These are phyloP conservation scores for Drosophila repleta DNA, from an alignment of 1,140 invertebrate genomes.

Conservation along the genomic window DNA sequence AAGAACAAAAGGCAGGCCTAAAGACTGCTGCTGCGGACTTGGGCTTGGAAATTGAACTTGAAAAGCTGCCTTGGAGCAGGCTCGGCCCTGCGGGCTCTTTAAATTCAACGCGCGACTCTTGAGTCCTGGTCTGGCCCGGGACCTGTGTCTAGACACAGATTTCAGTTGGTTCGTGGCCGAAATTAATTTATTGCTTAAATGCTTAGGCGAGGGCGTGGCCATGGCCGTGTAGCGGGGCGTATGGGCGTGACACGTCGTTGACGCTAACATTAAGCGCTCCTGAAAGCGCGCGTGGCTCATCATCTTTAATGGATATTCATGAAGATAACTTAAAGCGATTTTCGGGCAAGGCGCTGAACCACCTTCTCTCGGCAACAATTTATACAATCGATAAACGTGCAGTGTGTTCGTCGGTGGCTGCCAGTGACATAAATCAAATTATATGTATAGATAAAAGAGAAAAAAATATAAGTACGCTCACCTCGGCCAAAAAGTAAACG, in stretches of 20 bases:
- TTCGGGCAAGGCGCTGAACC: not conserved
- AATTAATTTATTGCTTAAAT: conserved; percentile 78
- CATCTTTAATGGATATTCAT: conserved; percentile 59
- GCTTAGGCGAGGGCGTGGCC: conserved; percentile 4
- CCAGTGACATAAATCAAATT: conserved; percentile 70
- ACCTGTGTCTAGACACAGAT: conserved; percentile 73
- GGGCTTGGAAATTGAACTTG: not conserved
- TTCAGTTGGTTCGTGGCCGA: conserved; percentile 52
- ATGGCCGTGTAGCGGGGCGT: not conserved
- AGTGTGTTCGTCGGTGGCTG: conserved; percentile 30
- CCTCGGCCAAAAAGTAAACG: conserved; percentile 22
- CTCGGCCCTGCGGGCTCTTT: conserved; percentile 43
- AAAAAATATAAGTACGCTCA: conserved; percentile 40
- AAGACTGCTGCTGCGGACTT: conserved; percentile 6
- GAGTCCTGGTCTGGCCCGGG: conserved; percentile 18
- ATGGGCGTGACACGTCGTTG: conserved; percentile 63
- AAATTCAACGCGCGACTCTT: conserved; percentile 67
- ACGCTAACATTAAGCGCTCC: conserved; percentile 66
- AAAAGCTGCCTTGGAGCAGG: conserved; percentile 10
- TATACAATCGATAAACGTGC: conserved; percentile 46
- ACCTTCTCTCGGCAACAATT: not conserved
- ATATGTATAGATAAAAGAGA: conserved; percentile 55
- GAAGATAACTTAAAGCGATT: conserved; percentile 50
- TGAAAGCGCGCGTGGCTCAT: conserved; percentile 69
- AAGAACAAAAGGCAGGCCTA: conserved; percentile 8